phyloP scores from a whole-genome alignment of 2,113 vertebrate genomes.

The Camelus bactrianus region DNA sequence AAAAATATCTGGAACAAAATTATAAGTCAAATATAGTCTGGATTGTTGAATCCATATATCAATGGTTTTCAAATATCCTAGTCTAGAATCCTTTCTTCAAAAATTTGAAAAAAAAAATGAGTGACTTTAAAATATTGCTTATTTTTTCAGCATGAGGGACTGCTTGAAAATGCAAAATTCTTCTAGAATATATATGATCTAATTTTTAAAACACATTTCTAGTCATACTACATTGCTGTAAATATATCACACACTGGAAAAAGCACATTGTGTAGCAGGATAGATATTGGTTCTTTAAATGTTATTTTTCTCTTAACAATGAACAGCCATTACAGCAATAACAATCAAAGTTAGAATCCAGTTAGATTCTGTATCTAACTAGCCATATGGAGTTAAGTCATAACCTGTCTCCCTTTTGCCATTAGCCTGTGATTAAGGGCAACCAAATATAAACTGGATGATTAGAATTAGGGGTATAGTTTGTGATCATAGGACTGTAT shows the following conservation, averaged over 20 bases:
- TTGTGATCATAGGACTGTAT: neutral
- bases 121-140: neutral
- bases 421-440: neutral
- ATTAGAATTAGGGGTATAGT: neutral
- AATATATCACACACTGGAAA: neutral
- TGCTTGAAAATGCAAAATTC: neutral
- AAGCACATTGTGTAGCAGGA: neutral
- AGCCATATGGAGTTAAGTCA: neutral
- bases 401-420: neutral
- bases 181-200: neutral
- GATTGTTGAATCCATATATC: neutral
- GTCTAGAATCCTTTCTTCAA: neutral
- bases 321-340: neutral
- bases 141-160: neutral
- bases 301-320: neutral
- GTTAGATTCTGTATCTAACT: neutral
- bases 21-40: neutral
- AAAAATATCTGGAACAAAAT: neutral
- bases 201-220: constrained; percentile 5
- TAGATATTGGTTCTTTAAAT: neutral
- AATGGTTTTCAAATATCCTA: neutral
- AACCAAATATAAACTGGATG: neutral
- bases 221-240: neutral
- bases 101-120: neutral
- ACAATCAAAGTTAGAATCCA: neutral